Percentiles rank a stretch among this genome's conserved stretches.
phyloP scores from a whole-genome alignment of 92 coral and sea anemone species.

The Epizoanthus rinbou region DNA sequence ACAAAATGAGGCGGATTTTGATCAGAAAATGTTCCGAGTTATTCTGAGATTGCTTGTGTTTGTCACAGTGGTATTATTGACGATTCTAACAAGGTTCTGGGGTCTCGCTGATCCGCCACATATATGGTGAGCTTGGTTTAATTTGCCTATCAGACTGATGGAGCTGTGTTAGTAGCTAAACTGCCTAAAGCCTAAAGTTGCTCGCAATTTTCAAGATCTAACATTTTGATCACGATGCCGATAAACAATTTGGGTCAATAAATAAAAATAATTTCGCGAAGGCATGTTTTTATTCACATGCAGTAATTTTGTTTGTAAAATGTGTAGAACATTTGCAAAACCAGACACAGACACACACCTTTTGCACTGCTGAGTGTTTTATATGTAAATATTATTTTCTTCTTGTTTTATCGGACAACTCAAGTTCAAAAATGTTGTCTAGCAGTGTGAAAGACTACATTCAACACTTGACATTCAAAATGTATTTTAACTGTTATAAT shows the following conservation, averaged over 20 bases:
- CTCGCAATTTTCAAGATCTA: too few species aligned
- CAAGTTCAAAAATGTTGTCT: too few species aligned
- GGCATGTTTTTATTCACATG: not conserved
- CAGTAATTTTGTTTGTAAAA: not conserved
- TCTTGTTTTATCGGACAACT: too few species aligned
- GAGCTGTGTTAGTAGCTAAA: too few species aligned
- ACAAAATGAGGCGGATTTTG: constrained; percentile 17
- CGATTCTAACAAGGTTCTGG: constrained; percentile 83
- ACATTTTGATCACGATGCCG: too few species aligned
- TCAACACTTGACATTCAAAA: too few species aligned
- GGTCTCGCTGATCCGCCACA: constrained; percentile 79
- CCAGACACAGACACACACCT: not conserved
- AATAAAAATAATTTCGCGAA: too few species aligned
- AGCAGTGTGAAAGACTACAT: too few species aligned
- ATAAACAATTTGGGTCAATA: too few species aligned
- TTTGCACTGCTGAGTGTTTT: not conserved
- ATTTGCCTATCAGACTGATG: not conserved
- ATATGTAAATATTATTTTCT: not conserved
- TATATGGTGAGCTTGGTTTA: constrained; percentile 96
- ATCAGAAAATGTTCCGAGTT: constrained; percentile 32
- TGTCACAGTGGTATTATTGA: constrained; percentile 62
- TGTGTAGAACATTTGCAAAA: not conserved
- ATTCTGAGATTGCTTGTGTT: constrained; percentile 60
- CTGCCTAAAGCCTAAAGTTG: not conserved
- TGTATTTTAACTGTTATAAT: not conserved